Percentiles rank a stretch among this genome's conserved stretches.
Evolutionary conservation across 1,140 invertebrate genomes (phyloP).

Genomic region (Lepidotrigona ventralis): DNA sequence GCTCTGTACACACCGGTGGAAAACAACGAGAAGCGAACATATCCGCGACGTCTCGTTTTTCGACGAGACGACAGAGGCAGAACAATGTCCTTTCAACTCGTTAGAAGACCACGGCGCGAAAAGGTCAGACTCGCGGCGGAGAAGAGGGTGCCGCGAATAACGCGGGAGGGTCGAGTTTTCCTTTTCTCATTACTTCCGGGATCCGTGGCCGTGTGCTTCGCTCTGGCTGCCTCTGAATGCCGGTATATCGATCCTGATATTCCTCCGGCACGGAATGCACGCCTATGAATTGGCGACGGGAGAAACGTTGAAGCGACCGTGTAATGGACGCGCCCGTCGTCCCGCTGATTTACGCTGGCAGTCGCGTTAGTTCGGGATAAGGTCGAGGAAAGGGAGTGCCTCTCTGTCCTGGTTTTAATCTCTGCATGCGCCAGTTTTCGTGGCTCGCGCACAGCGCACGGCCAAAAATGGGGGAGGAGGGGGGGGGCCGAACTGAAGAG

Average conservation of each 20-base stretch:
- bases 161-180: neutral
- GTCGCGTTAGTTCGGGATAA: conserved; percentile 1
- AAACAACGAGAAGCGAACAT: neutral
- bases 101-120: neutral
- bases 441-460: too few relatives aligned
- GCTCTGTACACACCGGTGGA: neutral
- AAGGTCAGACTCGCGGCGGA: neutral
- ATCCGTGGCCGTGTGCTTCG: neutral
- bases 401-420: neutral
- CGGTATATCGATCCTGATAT: conserved; percentile 40
- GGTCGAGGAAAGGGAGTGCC: neutral
- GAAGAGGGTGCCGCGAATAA: neutral
- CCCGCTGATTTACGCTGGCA: conserved; percentile 6
- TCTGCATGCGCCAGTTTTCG: neutral
- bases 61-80: neutral
- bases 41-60: neutral
- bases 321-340: conserved; percentile 5
- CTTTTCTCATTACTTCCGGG: conserved; percentile 52
- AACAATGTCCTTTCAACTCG: conserved; percentile 37
- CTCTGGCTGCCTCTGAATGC: neutral
- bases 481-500: neutral
- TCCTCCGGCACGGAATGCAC: neutral
- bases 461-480: neutral
- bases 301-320: conserved; percentile 3
- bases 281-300: conserved; percentile 21